Evolutionary conservation across 1,140 invertebrate species (phyloP).

Genomic region (Cherax destructor): DNA sequence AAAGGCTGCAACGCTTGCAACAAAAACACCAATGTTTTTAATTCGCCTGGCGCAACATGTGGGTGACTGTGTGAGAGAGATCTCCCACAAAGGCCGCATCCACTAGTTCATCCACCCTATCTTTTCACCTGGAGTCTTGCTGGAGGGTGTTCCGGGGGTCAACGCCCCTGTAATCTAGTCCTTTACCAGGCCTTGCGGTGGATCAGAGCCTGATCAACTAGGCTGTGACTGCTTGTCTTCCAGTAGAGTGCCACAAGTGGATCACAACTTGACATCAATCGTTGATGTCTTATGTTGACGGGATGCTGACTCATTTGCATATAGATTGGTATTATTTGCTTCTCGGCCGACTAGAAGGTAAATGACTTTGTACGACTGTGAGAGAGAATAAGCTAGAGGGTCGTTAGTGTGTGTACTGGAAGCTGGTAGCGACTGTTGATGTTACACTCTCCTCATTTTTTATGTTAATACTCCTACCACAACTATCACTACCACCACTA

Average conservation of each 20-base stretch:
- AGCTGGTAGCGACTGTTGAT: background rate
- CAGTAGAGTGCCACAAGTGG: background rate
- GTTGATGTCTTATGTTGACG: background rate
- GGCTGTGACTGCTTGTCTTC: too few relatives aligned
- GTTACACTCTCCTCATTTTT: background rate
- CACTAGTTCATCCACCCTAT: too few relatives aligned
- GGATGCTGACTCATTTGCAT: background rate
- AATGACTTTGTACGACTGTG: background rate
- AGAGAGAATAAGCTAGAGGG: background rate
- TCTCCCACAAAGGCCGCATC: background rate
- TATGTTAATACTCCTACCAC: too few relatives aligned
- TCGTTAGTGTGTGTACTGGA: background rate
- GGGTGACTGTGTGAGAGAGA: background rate
- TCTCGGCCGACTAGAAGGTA: background rate
- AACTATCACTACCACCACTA: too few relatives aligned
- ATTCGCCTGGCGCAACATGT: background rate
- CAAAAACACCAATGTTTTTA: background rate
- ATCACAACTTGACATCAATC: background rate
- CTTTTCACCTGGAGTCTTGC: too few relatives aligned
- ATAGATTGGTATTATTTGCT: conserved; percentile 3
- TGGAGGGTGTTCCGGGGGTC: background rate
- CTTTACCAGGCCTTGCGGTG: background rate
- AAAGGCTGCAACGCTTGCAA: background rate
- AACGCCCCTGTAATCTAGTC: too few relatives aligned
- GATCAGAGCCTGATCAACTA: background rate